These are phyloP conservation scores for Neocrepidodera transversa DNA, from an alignment of 2,888 invertebrate genomes.

Conservation along the genomic window DNA sequence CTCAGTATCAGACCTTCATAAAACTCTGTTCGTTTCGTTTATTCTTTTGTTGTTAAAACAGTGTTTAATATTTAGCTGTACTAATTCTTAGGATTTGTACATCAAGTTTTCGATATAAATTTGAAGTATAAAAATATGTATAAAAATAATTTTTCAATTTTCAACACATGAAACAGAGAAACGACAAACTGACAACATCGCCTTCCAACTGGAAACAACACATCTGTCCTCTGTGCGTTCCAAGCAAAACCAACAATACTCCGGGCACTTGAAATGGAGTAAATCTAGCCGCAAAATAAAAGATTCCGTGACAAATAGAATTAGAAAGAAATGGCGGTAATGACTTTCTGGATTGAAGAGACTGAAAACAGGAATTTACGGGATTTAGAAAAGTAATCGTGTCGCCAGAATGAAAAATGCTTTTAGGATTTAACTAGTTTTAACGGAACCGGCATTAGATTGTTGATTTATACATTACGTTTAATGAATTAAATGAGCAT, in stretches of 20 bases:
- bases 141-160: too few relatives aligned
- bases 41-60: too few relatives aligned
- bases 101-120: too few relatives aligned
- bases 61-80: too few relatives aligned
- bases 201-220: constrained; percentile 4
- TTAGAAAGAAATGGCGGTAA: constrained; percentile 28
- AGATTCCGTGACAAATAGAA: constrained; percentile 30
- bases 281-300: constrained; percentile 33
- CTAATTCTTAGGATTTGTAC: too few relatives aligned
- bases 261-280: constrained; percentile 26
- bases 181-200: background rate
- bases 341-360: constrained; percentile 26
- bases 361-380: constrained; percentile 29
- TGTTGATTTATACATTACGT: constrained; percentile 16
- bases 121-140: too few relatives aligned
- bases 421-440: constrained; percentile 18
- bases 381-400: constrained; percentile 28
- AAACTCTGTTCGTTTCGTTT: too few relatives aligned
- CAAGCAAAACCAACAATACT: constrained; percentile 16
- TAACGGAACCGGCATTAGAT: constrained; percentile 12
- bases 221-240: constrained; percentile 21
- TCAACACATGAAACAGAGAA: too few relatives aligned
- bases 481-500: constrained; percentile 11
- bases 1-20: too few relatives aligned
- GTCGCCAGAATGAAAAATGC: constrained; percentile 19